Conservation (phyloP, 92 coral and sea anemone genomes). For the Isaurus tuberculatus region DNA sequence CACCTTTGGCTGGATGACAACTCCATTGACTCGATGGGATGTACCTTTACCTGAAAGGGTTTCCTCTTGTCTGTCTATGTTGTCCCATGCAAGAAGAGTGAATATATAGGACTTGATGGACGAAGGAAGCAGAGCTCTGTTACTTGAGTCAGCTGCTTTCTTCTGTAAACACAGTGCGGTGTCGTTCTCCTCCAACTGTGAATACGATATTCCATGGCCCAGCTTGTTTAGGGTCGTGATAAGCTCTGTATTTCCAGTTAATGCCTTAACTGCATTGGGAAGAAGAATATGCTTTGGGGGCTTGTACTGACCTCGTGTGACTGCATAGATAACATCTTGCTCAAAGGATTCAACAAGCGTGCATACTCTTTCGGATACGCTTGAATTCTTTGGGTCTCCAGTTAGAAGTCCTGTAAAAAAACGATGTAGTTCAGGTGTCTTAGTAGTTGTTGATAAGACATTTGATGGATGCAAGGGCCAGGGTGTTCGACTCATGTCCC, state of each 20-base stretch:
- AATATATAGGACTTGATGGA: conserved; percentile 36
- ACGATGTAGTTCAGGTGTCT: conserved; percentile 32
- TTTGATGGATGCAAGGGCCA: conserved; percentile 42
- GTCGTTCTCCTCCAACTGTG: background rate
- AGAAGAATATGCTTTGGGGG: conserved; percentile 63
- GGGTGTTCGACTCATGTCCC: conserved; percentile 15
- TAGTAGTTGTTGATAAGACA: background rate
- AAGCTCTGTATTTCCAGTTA: conserved; percentile 52
- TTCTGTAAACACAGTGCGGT: conserved; percentile 46
- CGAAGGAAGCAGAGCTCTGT: conserved; percentile 27
- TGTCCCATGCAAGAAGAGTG: conserved; percentile 54
- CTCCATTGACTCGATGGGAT: conserved; percentile 46
- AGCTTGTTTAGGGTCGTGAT: conserved; percentile 51
- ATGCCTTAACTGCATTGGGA: conserved; percentile 30
- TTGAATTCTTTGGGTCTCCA: conserved; percentile 26
- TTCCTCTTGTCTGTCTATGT: conserved; percentile 33
- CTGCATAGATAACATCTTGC: conserved; percentile 44
- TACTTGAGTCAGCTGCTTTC: conserved; percentile 17
- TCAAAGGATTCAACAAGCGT: conserved; percentile 41
- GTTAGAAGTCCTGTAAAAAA: conserved; percentile 43
- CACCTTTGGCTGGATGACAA: conserved; percentile 51
- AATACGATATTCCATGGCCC: conserved; percentile 44
- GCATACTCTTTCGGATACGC: background rate
- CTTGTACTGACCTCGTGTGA: conserved; percentile 48
- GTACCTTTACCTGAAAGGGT: conserved; percentile 52